Conservation (phyloP, 2,888 invertebrate genomes). For the Orthosia gothica region DNA sequence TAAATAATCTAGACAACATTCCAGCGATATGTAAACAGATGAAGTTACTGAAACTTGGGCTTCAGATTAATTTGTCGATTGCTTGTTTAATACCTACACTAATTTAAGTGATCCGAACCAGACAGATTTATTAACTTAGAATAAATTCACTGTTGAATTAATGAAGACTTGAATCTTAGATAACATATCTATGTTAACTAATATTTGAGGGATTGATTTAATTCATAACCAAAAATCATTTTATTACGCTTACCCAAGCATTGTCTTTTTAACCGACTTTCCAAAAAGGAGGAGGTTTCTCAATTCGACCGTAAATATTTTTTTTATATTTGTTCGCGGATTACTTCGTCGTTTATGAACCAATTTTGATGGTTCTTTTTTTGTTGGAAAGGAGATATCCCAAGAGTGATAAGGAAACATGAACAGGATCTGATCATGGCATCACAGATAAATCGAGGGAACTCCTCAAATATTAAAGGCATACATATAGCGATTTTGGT, state of each 20-base stretch:
- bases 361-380: too few species aligned
- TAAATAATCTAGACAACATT: constrained; percentile 62
- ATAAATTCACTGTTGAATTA: constrained; percentile 33
- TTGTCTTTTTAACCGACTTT: too few species aligned
- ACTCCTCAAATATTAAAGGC: too few species aligned
- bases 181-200: background rate
- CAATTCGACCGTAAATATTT: too few species aligned
- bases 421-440: too few species aligned
- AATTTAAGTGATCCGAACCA: constrained; percentile 41
- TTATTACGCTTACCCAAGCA: background rate
- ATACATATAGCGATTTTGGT: too few species aligned
- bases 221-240: background rate
- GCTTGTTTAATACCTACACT: constrained; percentile 49
- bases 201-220: background rate
- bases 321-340: too few species aligned
- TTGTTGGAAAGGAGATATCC: too few species aligned
- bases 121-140: constrained; percentile 42
- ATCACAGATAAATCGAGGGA: too few species aligned
- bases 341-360: too few species aligned
- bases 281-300: too few species aligned
- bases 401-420: too few species aligned
- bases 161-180: constrained; percentile 21
- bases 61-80: constrained; percentile 48
- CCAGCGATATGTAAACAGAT: constrained; percentile 49
- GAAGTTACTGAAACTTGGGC: constrained; percentile 37